phyloP scores from a whole-genome alignment of 2,113 vertebrate species.

The Passer domesticus region DNA sequence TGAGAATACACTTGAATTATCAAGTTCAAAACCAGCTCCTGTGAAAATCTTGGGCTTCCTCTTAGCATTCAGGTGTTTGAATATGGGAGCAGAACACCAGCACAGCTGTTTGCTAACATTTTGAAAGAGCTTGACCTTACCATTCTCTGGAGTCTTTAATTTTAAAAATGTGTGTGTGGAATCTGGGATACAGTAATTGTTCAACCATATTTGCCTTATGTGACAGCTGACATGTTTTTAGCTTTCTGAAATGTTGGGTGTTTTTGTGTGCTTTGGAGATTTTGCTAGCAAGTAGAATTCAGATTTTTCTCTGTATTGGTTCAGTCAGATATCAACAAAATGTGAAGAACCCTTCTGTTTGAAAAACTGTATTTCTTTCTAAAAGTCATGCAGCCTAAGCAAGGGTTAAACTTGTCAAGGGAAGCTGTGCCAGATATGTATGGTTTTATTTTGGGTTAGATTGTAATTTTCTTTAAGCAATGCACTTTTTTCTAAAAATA shows the following conservation, averaged over 20 bases:
- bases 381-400: not conserved
- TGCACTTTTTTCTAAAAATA: not conserved
- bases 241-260: not conserved
- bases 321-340: not conserved
- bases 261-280: not conserved
- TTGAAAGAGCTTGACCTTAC: not conserved
- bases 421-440: not conserved
- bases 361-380: not conserved
- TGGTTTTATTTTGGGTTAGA: not conserved
- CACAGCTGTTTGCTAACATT: not conserved
- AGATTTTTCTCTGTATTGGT: not conserved
- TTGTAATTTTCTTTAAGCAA: not conserved
- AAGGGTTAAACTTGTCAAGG: not conserved
- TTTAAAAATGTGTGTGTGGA: not conserved
- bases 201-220: accelerated
- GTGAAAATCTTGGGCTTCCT: not conserved
- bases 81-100: not conserved
- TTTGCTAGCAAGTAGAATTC: not conserved
- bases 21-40: not conserved
- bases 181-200: not conserved
- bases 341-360: not conserved
- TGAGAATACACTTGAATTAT: not conserved
- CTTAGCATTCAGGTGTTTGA: not conserved
- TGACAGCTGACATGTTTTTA: not conserved
- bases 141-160: not conserved